These are phyloP conservation scores for Ormyrus rosae DNA, from an alignment of 2,888 invertebrate genomes.

Conservation along the genomic window DNA sequence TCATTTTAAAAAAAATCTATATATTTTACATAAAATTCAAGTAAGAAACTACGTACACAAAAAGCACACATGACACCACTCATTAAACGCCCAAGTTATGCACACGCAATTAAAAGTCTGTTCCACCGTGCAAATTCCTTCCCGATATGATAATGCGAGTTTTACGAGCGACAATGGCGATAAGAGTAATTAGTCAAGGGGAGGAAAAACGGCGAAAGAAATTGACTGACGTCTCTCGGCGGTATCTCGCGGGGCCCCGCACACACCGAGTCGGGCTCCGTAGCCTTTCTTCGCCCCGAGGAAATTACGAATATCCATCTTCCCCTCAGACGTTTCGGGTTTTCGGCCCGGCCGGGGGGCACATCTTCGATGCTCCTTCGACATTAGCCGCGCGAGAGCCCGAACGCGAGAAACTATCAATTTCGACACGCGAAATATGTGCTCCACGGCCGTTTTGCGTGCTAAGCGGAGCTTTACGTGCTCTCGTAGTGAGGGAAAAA, in stretches of 20 bases:
- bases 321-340: constrained; percentile 63
- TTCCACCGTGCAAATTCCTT: neutral
- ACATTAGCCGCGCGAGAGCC: constrained; percentile 60
- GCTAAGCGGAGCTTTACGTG: neutral
- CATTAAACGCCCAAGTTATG: no score
- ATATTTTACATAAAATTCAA: no score
- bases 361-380: constrained; percentile 58
- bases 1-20: no score
- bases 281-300: constrained; percentile 51
- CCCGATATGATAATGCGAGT: no score
- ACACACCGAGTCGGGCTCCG: neutral
- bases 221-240: constrained; percentile 20
- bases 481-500: constrained; percentile 1
- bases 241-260: neutral
- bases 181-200: constrained; percentile 26
- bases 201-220: constrained; percentile 17
- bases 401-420: constrained; percentile 65
- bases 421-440: constrained; percentile 58
- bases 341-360: constrained; percentile 27
- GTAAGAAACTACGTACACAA: no score
- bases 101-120: no score
- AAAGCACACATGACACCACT: no score
- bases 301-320: constrained; percentile 71
- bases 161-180: constrained; percentile 33
- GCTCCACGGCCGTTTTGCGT: constrained; percentile 34